Conservation (phyloP, 2,113 vertebrate species). For the Rutilus rutilus region DNA sequence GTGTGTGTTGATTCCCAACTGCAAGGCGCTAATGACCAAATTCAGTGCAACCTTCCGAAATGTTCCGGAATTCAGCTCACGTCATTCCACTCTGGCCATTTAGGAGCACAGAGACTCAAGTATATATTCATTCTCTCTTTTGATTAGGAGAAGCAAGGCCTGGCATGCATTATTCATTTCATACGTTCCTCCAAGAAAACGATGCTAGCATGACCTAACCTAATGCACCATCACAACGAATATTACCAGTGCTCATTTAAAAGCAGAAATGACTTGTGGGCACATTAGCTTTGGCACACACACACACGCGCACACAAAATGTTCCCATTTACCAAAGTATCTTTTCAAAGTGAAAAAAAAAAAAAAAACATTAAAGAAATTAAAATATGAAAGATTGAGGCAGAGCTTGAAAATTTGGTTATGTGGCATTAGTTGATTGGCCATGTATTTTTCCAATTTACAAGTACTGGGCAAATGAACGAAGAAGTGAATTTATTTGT, state of each 20-base stretch:
- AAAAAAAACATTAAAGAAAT: not conserved
- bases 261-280: slow-evolving; percentile 22
- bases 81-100: slow-evolving; percentile 21
- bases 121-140: slow-evolving; percentile 34
- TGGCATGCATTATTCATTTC: slow-evolving; percentile 46
- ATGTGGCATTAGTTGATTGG: slow-evolving; percentile 34
- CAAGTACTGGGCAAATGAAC: slow-evolving; percentile 14
- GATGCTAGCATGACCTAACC: slow-evolving; percentile 40
- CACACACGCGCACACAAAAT: not conserved
- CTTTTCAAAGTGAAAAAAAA: not conserved
- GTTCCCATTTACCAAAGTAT: slow-evolving; percentile 24
- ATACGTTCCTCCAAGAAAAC: slow-evolving; percentile 28
- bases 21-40: slow-evolving; percentile 34
- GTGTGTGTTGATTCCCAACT: slow-evolving; percentile 5
- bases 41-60: slow-evolving; percentile 22
- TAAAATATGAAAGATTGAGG: slow-evolving; percentile 2
- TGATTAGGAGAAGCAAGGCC: slow-evolving; percentile 40
- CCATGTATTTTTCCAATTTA: slow-evolving; percentile 5
- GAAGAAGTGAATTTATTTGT: slow-evolving; percentile 9
- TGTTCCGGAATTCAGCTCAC: slow-evolving; percentile 36
- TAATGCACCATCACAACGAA: slow-evolving; percentile 47
- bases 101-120: slow-evolving; percentile 24
- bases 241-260: slow-evolving; percentile 46
- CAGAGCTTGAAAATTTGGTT: not conserved
- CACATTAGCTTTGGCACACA: slow-evolving; percentile 9